Base-by-base conservation (phyloP, 1,140 invertebrate species). In the Drosophila kanapiae region DNA sequence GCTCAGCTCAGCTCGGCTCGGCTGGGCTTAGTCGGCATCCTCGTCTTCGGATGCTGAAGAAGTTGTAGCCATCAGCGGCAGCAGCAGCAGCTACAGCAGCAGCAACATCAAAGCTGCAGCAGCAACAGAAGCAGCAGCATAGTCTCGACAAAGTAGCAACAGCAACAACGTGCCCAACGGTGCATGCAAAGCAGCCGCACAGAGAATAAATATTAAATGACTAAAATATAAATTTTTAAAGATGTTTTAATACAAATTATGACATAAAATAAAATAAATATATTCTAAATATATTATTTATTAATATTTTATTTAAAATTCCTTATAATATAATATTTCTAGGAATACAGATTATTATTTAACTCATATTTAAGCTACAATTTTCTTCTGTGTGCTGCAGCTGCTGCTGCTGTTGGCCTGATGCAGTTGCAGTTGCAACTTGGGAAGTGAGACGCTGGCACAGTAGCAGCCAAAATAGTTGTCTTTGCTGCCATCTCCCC, bases 381-480 rank as follows among this genome's bases (percentile, higher is more conserved):
- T 38, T 54, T 56, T 27, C 35, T 27, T 9, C 13, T 56, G 13
- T 56, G 53, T 29, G 49, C 7, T 57, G 49, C 37, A 45, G 45
- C 57, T 49, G 70, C 42, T 40, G 53, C 57, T 61, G 38, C 43
- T 33, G 45, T 10, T 47, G 3, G 35, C 43, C 27, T 29, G 53
- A 40, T 64, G 54, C 62, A 3, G 59, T 5, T 68, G 42, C 51
- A 57, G 63, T 68, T 70, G 63, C 67, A 68, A 54, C 31, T 37
- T 54, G 27, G 42, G n/a, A 60, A 67, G 63, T 67, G 63, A 67
- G 63, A 65, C 54, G 63, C 68, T 85, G 82, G 80, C 83, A 87
- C 84, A 87, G 84, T 87, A 87, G 84, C 84, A 80, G 84, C 84
- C 84, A 88, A 87, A 87, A 87, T 87, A 87, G 80, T 87, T 86